Evolutionary conservation across 2,797 vertebrate genomes (phyloP).

Genomic region (Crocodylus rhombifer): DNA sequence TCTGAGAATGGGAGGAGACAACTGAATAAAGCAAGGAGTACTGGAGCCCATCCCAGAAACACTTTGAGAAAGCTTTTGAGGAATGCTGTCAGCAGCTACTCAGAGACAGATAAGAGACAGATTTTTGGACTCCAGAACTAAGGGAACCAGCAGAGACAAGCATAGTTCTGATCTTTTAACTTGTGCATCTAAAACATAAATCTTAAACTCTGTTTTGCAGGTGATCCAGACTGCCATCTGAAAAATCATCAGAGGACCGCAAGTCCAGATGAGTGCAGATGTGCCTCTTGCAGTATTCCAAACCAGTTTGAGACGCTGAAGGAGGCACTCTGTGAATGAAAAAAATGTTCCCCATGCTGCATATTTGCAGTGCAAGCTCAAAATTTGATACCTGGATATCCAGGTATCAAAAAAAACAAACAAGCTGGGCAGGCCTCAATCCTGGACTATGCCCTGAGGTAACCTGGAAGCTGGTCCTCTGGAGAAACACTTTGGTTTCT

Average conservation of each 20-base stretch:
- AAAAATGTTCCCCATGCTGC: too few relatives aligned
- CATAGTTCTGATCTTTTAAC: neutral
- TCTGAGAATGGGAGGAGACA: neutral
- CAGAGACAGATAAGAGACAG: neutral
- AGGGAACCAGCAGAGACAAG: neutral
- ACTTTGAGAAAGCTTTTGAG: neutral
- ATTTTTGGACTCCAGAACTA: neutral
- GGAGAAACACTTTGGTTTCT: too few relatives aligned
- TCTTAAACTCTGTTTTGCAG: neutral
- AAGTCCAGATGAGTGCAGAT: too few relatives aligned
- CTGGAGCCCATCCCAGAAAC: neutral
- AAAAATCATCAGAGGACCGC: conserved; percentile 10
- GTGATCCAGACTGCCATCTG: neutral
- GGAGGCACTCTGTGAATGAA: too few relatives aligned
- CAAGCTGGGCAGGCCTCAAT: too few relatives aligned
- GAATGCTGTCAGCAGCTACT: neutral
- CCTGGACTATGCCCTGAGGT: too few relatives aligned
- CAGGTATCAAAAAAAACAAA: too few relatives aligned
- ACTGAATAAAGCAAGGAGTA: neutral
- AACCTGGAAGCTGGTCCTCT: too few relatives aligned
- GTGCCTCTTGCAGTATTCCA: too few relatives aligned
- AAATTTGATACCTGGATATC: too few relatives aligned
- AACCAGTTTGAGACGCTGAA: too few relatives aligned
- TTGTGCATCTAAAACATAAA: neutral
- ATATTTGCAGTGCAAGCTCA: too few relatives aligned